Base-by-base conservation (phyloP, 1,140 invertebrate genomes). In the Euura lappo region DNA sequence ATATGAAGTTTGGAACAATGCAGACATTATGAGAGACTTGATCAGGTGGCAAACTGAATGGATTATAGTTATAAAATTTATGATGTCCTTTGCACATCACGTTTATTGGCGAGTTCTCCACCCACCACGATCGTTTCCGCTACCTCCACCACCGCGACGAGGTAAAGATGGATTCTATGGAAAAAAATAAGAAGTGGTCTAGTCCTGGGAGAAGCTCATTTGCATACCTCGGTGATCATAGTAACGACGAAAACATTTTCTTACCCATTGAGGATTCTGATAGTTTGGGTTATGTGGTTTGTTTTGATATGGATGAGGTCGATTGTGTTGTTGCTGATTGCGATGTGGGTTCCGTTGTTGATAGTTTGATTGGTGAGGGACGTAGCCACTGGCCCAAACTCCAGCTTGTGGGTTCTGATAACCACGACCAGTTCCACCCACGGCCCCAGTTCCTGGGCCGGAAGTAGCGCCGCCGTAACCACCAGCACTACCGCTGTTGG, bases 111-210 rank as follows among this genome's bases (percentile, higher is more conserved):
- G 71, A 69, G 71, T 74, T 71, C 76, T 74, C 68, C 76, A 69
- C 51, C 60, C 45, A 43, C 74, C 74, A 44, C 68, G 65, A 44
- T 60, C 68, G 28, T 28, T 28, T 44, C 73, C 73, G 2, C 72
- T 68, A 2, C 68, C 70, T 44, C 73, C 77, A 2, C 72, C 70
- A 2, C 79, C 78, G 64, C 76, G 75, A 45, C 77, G 75, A 77
- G 79, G 77, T 13, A 71, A 69, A 1, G 74, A 73, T 71, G 79
- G 78, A 73, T 80, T 81, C 79, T 80, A 45, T 28, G 28, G 28
- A 28, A 28, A 7, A 76, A 78, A 74, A 74, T n/a, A 64, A 65
- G 67, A 72, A 65, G 7, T 68, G 3, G 28, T 60, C 47, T 28
- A 28, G 28, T 28, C 28, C 28, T 28, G 28, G 28, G 28, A 28